Percentiles rank a stretch among this genome's conserved stretches.
phyloP scores from a whole-genome alignment of 2,113 vertebrate species.

The Diphyllodes magnificus region DNA sequence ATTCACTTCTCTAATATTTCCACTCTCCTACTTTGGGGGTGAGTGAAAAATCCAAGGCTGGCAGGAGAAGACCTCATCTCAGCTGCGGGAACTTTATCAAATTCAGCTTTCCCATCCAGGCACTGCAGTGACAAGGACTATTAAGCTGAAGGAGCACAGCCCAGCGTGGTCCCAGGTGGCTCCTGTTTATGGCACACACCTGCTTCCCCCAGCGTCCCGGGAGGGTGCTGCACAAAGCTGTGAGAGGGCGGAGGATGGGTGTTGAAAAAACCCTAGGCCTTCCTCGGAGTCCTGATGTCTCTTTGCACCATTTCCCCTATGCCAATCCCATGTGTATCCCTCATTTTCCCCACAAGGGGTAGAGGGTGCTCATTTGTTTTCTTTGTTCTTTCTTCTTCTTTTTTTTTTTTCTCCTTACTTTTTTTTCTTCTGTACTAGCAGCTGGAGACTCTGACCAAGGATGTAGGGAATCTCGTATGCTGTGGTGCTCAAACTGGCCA shows the following conservation, averaged over 20 bases:
- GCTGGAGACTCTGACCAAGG: not conserved
- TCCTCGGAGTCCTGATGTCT: not conserved
- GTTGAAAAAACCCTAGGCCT: not conserved
- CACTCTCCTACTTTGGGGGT: not conserved
- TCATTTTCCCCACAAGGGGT: not conserved
- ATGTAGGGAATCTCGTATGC: not conserved
- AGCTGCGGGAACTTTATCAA: not conserved
- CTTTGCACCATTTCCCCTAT: not conserved
- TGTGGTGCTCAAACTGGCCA: not conserved
- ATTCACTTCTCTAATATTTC: conserved; percentile 11
- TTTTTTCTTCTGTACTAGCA: not conserved
- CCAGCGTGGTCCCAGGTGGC: rapidly evolving
- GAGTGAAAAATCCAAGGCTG: not conserved
- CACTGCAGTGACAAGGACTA: not conserved
- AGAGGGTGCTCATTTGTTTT: not conserved
- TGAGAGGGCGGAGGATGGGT: not conserved
- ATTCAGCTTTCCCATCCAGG: not conserved
- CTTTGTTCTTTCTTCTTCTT: not conserved
- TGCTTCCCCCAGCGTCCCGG: rapidly evolving
- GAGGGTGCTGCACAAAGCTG: not conserved
- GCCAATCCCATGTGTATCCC: rapidly evolving
- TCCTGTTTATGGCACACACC: not conserved
- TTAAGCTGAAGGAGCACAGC: not conserved
- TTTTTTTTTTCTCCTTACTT: rapidly evolving
- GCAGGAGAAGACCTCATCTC: not conserved